Evolutionary conservation across 1,140 invertebrate species (phyloP).

Genomic region (Stegodyphus dumicola): DNA sequence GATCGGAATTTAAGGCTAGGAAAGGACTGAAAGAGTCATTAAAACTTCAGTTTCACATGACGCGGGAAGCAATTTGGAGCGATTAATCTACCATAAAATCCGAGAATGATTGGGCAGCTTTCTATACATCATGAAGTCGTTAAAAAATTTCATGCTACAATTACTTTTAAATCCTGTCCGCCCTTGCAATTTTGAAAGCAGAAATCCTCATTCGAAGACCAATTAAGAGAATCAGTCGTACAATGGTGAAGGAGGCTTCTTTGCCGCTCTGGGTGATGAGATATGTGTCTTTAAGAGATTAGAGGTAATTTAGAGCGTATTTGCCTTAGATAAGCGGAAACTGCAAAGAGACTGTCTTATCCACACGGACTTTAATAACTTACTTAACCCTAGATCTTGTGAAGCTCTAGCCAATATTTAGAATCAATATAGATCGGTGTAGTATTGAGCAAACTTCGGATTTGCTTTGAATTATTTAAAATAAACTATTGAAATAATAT

Average conservation of each 20-base stretch:
- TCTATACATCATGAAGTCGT: neutral
- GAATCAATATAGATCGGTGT: no score
- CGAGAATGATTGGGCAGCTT: neutral
- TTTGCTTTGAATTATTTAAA: neutral
- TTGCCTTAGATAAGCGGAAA: no score
- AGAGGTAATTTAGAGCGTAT: no score
- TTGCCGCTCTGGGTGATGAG: neutral
- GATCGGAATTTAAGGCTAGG: neutral
- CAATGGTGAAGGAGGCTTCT: neutral
- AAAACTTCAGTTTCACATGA: neutral
- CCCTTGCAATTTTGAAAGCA: neutral
- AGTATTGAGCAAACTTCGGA: no score
- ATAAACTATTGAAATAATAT: no score
- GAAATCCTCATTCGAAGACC: no score
- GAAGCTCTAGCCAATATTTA: no score
- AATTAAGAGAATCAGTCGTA: no score
- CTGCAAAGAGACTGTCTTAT: no score
- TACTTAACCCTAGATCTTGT: no score
- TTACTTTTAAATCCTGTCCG: neutral
- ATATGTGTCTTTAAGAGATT: neutral
- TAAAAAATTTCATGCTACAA: neutral
- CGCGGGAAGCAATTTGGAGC: neutral
- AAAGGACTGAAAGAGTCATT: neutral
- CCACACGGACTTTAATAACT: no score
- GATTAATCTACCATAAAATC: neutral